A percentile compares a stretch with the other conserved stretches of the same genome.
These are phyloP conservation scores for Premnoplex brunnescens DNA, from an alignment of 2,797 vertebrate species.

Conservation along the genomic window DNA sequence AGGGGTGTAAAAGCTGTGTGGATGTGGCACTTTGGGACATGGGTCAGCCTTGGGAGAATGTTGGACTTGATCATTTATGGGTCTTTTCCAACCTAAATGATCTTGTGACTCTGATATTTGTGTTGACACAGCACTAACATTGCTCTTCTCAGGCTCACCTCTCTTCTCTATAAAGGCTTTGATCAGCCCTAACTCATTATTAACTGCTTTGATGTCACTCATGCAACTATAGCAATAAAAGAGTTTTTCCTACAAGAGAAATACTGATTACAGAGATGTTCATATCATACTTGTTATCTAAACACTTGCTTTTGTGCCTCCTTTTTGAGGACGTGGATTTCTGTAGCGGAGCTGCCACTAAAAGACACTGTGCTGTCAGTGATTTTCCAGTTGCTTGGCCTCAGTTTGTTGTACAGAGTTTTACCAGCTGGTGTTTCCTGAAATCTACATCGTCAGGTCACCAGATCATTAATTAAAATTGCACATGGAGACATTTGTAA, in stretches of 20 bases:
- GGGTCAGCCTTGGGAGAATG: not conserved
- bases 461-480: slow-evolving; percentile 45
- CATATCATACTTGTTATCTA: not conserved
- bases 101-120: not conserved
- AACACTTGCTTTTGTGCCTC: not conserved
- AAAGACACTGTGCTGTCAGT: not conserved
- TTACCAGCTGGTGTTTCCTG: slow-evolving; percentile 46
- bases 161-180: not conserved
- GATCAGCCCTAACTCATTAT: not conserved
- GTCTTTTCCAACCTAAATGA: not conserved
- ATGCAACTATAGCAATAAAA: not conserved
- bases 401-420: slow-evolving; percentile 15
- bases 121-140: not conserved
- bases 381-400: slow-evolving; percentile 46
- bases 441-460: slow-evolving; percentile 18
- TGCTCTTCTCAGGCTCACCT: not conserved
- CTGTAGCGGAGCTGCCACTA: not conserved
- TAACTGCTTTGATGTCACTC: not conserved
- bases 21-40: not conserved
- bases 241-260: not conserved
- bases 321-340: not conserved
- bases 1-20: not conserved
- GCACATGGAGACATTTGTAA: slow-evolving; percentile 38
- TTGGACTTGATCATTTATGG: not conserved
- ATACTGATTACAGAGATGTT: not conserved